phyloP scores from a whole-genome alignment of 2,113 vertebrate species.

The Ammodramus savannarum region DNA sequence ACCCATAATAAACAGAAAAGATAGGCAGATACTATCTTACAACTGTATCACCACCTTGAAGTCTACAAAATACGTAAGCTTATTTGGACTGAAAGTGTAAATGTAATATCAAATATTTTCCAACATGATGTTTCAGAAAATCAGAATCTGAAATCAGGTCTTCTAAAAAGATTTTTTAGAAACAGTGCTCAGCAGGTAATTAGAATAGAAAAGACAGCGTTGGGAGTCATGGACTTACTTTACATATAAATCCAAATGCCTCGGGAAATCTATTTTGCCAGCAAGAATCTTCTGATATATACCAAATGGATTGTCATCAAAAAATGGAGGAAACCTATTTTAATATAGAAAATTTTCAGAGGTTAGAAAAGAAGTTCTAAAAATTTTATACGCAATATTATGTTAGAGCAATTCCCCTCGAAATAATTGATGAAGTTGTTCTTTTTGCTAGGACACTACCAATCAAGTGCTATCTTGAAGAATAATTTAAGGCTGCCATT shows the following conservation, averaged over 20 bases:
- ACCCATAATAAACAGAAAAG: background rate
- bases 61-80: background rate
- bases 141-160: background rate
- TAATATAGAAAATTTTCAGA: background rate
- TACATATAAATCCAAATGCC: conserved; percentile 93
- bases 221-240: conserved; percentile 78
- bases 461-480: background rate
- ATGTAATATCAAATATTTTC: background rate
- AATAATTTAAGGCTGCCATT: background rate
- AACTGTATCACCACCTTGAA: background rate
- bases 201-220: background rate
- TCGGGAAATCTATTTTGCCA: conserved; percentile 93
- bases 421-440: background rate
- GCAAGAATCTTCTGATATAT: conserved; percentile 98
- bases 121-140: background rate
- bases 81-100: background rate
- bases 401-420: background rate
- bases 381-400: background rate
- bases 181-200: background rate
- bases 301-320: conserved; percentile 96
- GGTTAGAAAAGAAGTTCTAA: background rate
- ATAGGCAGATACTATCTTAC: background rate
- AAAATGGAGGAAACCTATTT: conserved; percentile 91
- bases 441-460: background rate
- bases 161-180: background rate